phyloP scores from a whole-genome alignment of 2,113 vertebrate genomes.

The Microcebus jonahi region DNA sequence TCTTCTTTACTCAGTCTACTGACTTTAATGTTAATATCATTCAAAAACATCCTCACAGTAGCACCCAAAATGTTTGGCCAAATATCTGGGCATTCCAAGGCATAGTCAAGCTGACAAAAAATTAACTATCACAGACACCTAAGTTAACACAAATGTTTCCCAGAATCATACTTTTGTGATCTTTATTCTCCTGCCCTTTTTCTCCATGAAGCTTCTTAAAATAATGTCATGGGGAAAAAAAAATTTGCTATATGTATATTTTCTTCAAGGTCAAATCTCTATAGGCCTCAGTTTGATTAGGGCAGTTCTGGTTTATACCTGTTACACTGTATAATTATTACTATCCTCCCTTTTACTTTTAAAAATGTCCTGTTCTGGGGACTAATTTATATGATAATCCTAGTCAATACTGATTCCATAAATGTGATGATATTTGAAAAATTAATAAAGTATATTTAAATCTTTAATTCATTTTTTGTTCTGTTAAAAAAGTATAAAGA shows the following conservation, averaged over 20 bases:
- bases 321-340: neutral
- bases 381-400: neutral
- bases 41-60: neutral
- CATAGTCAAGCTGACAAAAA: neutral
- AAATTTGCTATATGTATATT: neutral
- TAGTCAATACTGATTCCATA: neutral
- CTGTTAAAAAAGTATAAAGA: neutral
- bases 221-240: neutral
- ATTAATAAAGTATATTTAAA: neutral
- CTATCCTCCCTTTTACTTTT: neutral
- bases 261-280: neutral
- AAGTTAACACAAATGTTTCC: neutral
- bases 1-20: neutral
- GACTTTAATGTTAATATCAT: neutral
- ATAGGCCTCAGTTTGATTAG: neutral
- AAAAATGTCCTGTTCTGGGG: neutral
- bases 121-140: neutral
- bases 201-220: neutral
- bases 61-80: neutral
- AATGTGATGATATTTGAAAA: neutral
- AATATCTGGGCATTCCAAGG: neutral
- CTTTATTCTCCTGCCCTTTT: neutral
- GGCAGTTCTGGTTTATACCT: neutral
- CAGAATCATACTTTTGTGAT: neutral
- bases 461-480: neutral